Percentiles rank a stretch among this genome's conserved stretches.
These are phyloP conservation scores for Epinephelus fuscoguttatus DNA, from an alignment of 2,113 vertebrate species.

Conservation along the genomic window DNA sequence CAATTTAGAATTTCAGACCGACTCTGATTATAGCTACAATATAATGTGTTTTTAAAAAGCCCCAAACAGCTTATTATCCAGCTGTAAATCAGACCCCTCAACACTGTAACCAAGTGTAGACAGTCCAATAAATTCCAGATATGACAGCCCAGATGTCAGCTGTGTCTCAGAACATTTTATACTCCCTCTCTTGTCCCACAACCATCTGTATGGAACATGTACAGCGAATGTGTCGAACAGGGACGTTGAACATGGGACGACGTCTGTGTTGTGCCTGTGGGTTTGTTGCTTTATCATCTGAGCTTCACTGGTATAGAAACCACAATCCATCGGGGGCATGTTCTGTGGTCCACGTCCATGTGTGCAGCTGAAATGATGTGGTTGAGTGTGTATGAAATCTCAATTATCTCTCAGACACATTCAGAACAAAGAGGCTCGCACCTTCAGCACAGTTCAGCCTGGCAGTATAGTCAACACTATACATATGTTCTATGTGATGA, in stretches of 20 bases:
- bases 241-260: background rate
- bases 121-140: slow-evolving; percentile 40
- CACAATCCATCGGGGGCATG: slow-evolving; percentile 2
- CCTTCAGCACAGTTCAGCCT: slow-evolving; percentile 27
- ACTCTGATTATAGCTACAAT: slow-evolving; percentile 11
- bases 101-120: slow-evolving; percentile 15
- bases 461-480: slow-evolving; percentile 14
- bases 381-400: slow-evolving; percentile 12
- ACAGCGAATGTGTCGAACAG: background rate
- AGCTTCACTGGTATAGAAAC: slow-evolving; percentile 8
- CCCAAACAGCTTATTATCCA: slow-evolving; percentile 22
- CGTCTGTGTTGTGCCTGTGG: background rate
- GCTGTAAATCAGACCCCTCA: slow-evolving; percentile 34
- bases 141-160: slow-evolving; percentile 44
- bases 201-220: background rate
- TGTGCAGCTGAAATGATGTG: slow-evolving; percentile 30
- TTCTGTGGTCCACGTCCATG: slow-evolving; percentile 21
- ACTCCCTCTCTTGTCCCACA: background rate
- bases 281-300: slow-evolving; percentile 7
- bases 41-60: slow-evolving; percentile 8
- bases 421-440: slow-evolving; percentile 27
- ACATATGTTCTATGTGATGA: slow-evolving; percentile 3
- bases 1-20: slow-evolving; percentile 3
- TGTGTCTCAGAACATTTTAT: slow-evolving; percentile 39
- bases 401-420: slow-evolving; percentile 19